phyloP scores from a whole-genome alignment of 2,888 invertebrate genomes.

The Limnephilus rhombicus region DNA sequence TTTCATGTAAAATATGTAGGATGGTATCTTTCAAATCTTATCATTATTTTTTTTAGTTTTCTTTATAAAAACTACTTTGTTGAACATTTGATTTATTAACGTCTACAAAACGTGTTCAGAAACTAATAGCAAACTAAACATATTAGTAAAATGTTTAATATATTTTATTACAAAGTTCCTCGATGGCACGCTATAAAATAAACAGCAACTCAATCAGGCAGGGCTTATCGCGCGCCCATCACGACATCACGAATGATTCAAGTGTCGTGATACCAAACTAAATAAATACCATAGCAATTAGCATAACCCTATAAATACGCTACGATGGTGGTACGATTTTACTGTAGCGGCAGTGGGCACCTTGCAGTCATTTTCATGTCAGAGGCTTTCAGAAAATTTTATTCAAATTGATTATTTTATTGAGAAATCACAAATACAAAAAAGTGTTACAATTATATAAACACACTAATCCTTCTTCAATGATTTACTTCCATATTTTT shows the following conservation, averaged over 20 bases:
- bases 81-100: background rate
- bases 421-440: too few species aligned
- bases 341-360: background rate
- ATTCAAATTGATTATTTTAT: background rate
- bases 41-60: background rate
- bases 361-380: background rate
- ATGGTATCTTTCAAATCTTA: too few species aligned
- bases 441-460: too few species aligned
- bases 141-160: background rate
- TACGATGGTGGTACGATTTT: background rate
- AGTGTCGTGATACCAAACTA: background rate
- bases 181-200: background rate
- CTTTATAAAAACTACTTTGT: background rate
- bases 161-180: background rate
- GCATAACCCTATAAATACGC: background rate
- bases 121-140: background rate
- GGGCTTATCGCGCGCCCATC: background rate
- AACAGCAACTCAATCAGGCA: background rate
- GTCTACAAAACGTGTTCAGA: background rate
- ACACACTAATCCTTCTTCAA: too few species aligned
- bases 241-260: background rate
- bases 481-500: too few species aligned
- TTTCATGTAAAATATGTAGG: too few species aligned
- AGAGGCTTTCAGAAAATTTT: background rate
- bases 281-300: background rate